A percentile compares a stretch with the other conserved stretches of the same genome.
Conservation (phyloP, 2,888 invertebrate species). For the Carcina quercana region DNA sequence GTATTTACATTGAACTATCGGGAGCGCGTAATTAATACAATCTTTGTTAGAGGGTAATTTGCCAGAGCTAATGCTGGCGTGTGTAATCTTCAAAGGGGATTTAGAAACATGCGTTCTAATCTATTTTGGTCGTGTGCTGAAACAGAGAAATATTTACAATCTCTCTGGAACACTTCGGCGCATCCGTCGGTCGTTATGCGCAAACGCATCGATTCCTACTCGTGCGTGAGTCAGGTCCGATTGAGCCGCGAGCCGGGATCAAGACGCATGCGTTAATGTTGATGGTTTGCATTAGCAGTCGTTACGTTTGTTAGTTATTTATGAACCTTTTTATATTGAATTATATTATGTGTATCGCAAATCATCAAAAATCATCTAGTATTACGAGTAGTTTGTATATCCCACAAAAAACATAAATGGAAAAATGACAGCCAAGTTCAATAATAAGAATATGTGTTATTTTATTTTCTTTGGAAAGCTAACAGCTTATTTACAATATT, state of each 20-base stretch:
- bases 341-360: too few species aligned
- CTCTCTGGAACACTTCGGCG: slow-evolving; percentile 71
- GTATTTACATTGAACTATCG: slow-evolving; percentile 70
- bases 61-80: slow-evolving; percentile 73
- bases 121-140: slow-evolving; percentile 71
- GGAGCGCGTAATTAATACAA: slow-evolving; percentile 74
- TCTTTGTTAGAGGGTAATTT: slow-evolving; percentile 74
- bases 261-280: slow-evolving; percentile 55
- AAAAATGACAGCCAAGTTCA: too few species aligned
- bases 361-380: too few species aligned
- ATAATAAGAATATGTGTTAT: too few species aligned
- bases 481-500: too few species aligned
- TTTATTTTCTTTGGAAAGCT: too few species aligned
- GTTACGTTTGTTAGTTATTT: slow-evolving; percentile 14
- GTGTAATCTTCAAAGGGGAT: slow-evolving; percentile 75
- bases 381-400: too few species aligned
- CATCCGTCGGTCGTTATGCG: slow-evolving; percentile 68
- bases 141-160: slow-evolving; percentile 75
- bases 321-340: not conserved
- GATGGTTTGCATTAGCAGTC: slow-evolving; percentile 36
- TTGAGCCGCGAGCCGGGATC: slow-evolving; percentile 52
- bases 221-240: slow-evolving; percentile 54
- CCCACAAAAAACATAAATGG: too few species aligned
- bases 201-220: slow-evolving; percentile 60
- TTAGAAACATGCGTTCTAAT: slow-evolving; percentile 73